A percentile compares a stretch with the other conserved stretches of the same genome.
Evolutionary conservation across 2,113 vertebrate species (phyloP).

Genomic region (Rhagologus leucostigma): DNA sequence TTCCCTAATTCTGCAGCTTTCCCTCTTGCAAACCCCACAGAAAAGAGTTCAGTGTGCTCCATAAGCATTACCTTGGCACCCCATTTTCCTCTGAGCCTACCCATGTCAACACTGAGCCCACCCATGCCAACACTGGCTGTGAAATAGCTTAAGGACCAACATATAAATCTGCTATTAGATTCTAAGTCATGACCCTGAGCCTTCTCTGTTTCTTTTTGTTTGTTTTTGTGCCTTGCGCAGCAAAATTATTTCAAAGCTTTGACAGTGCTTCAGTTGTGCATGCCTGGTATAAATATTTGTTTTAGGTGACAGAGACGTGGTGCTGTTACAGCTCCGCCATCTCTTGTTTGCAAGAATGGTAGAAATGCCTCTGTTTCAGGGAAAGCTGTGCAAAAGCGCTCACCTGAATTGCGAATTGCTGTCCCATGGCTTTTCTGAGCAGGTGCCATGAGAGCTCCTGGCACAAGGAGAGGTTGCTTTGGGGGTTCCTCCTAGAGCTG

Average conservation of each 20-base stretch:
- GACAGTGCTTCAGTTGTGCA: background rate
- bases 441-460: background rate
- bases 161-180: background rate
- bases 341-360: background rate
- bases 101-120: background rate
- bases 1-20: background rate
- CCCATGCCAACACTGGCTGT: background rate
- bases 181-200: background rate
- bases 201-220: background rate
- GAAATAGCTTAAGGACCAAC: background rate
- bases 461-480: background rate
- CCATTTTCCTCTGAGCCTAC: background rate
- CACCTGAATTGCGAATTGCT: background rate
- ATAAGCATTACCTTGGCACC: rapidly evolving
- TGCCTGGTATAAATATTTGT: background rate
- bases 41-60: background rate
- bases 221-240: background rate
- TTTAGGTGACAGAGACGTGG: background rate
- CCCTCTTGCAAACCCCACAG: background rate
- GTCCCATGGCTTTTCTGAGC: background rate
- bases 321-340: background rate
- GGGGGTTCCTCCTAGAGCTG: background rate
- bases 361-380: background rate
- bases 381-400: background rate
- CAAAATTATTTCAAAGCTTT: background rate